These are phyloP conservation scores for Vidua chalybeata DNA, from an alignment of 2,113 vertebrate species.

Conservation along the genomic window DNA sequence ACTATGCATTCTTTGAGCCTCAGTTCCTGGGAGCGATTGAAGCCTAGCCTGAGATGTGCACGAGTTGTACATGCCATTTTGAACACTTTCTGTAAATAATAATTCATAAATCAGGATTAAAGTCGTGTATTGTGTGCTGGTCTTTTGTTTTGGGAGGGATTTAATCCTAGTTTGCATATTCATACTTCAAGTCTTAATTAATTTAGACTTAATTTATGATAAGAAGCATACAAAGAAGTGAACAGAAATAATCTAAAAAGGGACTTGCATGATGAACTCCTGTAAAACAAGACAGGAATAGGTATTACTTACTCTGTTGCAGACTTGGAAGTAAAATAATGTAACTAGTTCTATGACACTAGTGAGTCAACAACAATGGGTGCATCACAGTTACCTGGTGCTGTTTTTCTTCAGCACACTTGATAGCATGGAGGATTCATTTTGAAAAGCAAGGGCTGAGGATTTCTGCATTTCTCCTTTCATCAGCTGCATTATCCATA, in stretches of 20 bases:
- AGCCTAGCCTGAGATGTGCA: not conserved
- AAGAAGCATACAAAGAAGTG: not conserved
- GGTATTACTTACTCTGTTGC: not conserved
- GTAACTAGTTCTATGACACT: not conserved
- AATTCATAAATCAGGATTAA: not conserved
- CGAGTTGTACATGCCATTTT: not conserved
- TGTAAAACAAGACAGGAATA: not conserved
- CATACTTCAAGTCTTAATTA: not conserved
- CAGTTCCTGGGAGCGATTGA: not conserved
- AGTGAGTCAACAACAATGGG: not conserved
- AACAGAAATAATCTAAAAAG: not conserved
- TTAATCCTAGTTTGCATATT: not conserved
- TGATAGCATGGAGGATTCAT: not conserved
- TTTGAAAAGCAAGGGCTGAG: not conserved
- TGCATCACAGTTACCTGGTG: not conserved
- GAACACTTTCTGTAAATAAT: not conserved
- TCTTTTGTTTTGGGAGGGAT: not conserved
- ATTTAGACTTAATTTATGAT: not conserved
- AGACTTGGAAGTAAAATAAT: not conserved
- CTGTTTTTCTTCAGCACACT: not conserved
- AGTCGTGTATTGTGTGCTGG: not conserved
- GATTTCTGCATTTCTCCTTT: not conserved
- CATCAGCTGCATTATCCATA: not conserved
- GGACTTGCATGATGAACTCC: not conserved
- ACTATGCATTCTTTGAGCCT: not conserved